A percentile compares a stretch with the other conserved stretches of the same genome.
Conservation (phyloP, 2,888 invertebrate genomes). For the Rhopalosiphum nymphaeae region DNA sequence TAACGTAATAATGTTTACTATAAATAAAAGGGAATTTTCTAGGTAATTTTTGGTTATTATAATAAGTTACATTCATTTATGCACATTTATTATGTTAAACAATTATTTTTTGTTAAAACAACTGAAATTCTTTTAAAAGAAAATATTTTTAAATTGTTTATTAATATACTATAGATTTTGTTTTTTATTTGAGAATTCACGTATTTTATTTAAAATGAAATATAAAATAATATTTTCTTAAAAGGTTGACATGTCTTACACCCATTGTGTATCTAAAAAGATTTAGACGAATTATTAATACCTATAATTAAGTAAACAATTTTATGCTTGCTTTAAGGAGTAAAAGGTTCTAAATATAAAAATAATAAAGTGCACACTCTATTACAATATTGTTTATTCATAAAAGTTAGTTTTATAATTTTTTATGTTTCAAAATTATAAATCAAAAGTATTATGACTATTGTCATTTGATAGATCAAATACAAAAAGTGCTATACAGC, state of each 20-base stretch:
- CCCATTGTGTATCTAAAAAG: background rate
- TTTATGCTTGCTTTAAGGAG: background rate
- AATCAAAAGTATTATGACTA: too few species aligned
- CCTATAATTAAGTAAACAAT: background rate
- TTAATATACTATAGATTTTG: too few species aligned
- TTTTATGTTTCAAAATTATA: background rate
- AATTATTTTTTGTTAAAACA: too few species aligned
- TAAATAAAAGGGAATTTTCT: background rate
- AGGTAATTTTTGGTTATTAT: background rate
- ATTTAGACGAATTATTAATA: background rate
- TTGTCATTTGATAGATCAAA: too few species aligned
- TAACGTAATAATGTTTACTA: background rate
- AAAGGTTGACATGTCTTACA: too few species aligned
- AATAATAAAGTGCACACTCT: background rate
- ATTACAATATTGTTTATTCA: background rate
- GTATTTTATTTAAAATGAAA: too few species aligned
- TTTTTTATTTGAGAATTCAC: too few species aligned
- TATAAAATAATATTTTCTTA: too few species aligned
- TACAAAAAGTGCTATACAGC: too few species aligned
- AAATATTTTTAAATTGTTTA: too few species aligned
- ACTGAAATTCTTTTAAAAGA: too few species aligned
- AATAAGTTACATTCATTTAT: background rate
- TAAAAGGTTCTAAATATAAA: background rate
- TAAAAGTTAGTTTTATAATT: background rate
- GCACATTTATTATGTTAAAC: too few species aligned